Evolutionary conservation across 2,797 vertebrate genomes (phyloP), one percentile per base, ranked within the genome.

Genomic region (Sitta carolinensis): DNA sequence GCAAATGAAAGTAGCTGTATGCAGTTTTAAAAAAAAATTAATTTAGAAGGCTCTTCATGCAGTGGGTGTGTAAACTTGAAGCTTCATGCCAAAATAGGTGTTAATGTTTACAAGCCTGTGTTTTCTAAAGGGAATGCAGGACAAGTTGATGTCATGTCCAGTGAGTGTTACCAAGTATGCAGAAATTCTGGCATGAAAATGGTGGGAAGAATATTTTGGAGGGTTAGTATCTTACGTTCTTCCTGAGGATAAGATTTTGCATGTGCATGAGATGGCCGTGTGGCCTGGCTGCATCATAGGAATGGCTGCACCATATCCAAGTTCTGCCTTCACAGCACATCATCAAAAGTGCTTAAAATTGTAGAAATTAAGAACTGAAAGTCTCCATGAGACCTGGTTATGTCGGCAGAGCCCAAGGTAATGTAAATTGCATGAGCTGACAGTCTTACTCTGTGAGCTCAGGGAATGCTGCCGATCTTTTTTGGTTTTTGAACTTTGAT

Each of bases 361-460:
- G 29, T 66, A 64, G 54, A 89, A 83, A 81, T 78, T 19, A 54
- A 30, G 57, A 89, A 40, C 29, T n/a, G 29, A 21, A 92, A 66
- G 48, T 62, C 36, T 75, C 69, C 0, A 0, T 0, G 5, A 76
- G 74, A 82, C 51, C 59, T 73, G 23, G n/a, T 72, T 55, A 34
- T 38, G n/a, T 61, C 61, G 1, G 0, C 48, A 43, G 75, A 52
- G 48, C 52, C 48, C 16, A 85, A 70, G 61, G 45, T 80, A 82
- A 92, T 96, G 84, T 50, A 92, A 64, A 90, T 82, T 89, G 57
- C 54, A 63, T 88, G 75, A 95, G 42, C 66, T 91, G 61, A 52
- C 51, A 62, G 0, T 59, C 43, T 84, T 76, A 67, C 1, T 84
- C 48, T 67, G 7, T 61, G 87, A 93, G 83, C 81, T 82, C 23